These are phyloP conservation scores for Dolichotis patagonum DNA, from an alignment of 2,113 vertebrate species.

Conservation along the genomic window DNA sequence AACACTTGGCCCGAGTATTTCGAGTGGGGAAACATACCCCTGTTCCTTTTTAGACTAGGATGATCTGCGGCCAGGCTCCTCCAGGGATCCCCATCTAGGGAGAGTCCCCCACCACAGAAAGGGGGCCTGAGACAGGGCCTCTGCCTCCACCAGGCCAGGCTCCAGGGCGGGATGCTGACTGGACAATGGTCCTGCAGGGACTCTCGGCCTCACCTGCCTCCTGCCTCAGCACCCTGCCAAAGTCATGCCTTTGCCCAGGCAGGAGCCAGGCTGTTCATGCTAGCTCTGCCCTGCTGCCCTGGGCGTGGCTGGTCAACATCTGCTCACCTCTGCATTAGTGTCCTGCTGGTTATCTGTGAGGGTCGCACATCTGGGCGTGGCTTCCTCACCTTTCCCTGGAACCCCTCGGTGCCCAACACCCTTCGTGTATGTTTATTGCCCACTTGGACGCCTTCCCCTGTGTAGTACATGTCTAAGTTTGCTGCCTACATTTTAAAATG, in stretches of 20 bases:
- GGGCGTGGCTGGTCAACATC: not conserved
- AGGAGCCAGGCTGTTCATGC: not conserved
- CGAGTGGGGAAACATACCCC: not conserved
- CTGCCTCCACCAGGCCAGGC: not conserved
- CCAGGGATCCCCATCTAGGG: no score
- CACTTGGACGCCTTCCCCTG: not conserved
- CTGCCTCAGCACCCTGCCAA: not conserved
- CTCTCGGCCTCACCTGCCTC: not conserved
- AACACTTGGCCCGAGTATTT: not conserved
- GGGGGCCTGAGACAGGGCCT: not conserved
- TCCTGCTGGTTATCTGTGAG: not conserved
- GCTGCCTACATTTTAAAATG: not conserved
- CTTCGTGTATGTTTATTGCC: not conserved
- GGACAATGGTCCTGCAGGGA: no score
- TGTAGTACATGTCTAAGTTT: not conserved
- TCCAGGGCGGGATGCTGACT: not conserved
- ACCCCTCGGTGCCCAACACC: not conserved
- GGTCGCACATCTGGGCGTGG: fast-evolving
- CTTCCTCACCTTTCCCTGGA: not conserved
- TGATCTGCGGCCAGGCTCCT: not conserved
- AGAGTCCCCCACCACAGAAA: not conserved
- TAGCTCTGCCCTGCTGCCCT: not conserved
- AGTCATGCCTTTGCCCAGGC: not conserved
- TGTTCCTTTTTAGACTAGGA: not conserved
- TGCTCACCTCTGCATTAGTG: not conserved